Evolutionary conservation across 2,888 invertebrate genomes (phyloP), one percentile per base, ranked within the genome.

Genomic region (Drosophila maculinotata): DNA sequence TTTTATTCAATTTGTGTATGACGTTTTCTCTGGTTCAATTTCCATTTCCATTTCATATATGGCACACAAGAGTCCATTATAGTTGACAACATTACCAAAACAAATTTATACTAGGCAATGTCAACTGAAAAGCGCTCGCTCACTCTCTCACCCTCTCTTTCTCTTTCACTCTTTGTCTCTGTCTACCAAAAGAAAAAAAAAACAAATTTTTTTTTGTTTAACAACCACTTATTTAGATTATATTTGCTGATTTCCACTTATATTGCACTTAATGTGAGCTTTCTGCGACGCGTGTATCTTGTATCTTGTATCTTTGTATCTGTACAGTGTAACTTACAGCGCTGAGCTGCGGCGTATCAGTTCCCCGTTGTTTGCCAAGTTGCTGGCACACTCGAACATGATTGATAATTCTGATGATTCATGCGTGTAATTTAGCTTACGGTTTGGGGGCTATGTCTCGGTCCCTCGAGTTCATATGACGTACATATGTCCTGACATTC

Each of bases 151-250:
- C 28, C 38, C 52, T 12, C 25, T 53, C 47, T 23, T 45, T 54
- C 38, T 31, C 30, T 38, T 17, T 49, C 28, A 15, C 36, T 33
- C 20, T 12, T n/a, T n/a, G n/a, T n/a, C 25, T 38, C 15, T 23
- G 2, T 20, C 15, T 33, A 8, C 7, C 10, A 23, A 12, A 47
- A 42, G 36, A 58, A 41, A 64, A 65, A 52, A 54, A 59, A 71
- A 62, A 56, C 0, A 2, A 9, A 30, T 45, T 69, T 68, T 63
- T 72, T 71, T 76, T 77, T 88, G 89, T 87, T 87, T 89, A 87
- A 87, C 87, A 87, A 89, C 80, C 89, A 87, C 87, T 87, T 89
- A 89, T 89, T 79, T 77, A 74, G 89, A 87, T 87, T 88, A 89
- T 87, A 88, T 88, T 88, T 84, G 82, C 82, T 84, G 88, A 84